A percentile compares a stretch with the other conserved stretches of the same genome.
Evolutionary conservation across 2,797 vertebrate species (phyloP).

Genomic region (Neosilurus mollespiculum): DNA sequence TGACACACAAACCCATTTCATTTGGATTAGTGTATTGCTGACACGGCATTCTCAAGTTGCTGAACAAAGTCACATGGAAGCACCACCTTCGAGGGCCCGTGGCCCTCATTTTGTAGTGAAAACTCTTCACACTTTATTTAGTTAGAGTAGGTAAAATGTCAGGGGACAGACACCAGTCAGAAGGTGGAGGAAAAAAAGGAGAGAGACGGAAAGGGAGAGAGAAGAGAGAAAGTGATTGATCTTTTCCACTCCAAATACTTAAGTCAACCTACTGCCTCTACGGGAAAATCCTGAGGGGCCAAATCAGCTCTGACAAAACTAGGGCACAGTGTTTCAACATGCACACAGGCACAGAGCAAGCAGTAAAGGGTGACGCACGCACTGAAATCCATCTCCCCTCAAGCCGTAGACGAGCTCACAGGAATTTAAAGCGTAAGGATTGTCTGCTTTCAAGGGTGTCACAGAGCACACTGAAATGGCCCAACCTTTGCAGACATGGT

Average conservation of each 20-base stretch:
- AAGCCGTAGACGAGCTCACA: background rate
- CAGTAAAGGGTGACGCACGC: slow-evolving; percentile 26
- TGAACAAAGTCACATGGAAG: background rate
- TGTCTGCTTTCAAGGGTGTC: slow-evolving; percentile 8
- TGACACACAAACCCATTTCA: background rate
- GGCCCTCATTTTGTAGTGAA: slow-evolving; percentile 7
- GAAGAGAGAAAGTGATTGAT: slow-evolving; percentile 33
- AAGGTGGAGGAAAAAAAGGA: slow-evolving; percentile 36
- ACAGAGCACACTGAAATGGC: background rate
- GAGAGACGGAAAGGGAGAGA: slow-evolving; percentile 15
- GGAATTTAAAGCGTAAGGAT: slow-evolving; percentile 20
- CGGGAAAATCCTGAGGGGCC: slow-evolving; percentile 37
- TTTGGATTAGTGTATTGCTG: slow-evolving; percentile 3
- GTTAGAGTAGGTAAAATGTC: slow-evolving; percentile 28
- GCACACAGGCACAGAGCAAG: slow-evolving; percentile 19
- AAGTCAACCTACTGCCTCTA: slow-evolving; percentile 40
- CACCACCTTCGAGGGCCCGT: background rate
- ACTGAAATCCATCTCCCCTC: slow-evolving; percentile 7
- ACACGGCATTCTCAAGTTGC: background rate
- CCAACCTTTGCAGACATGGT: background rate
- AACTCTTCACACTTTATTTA: slow-evolving; percentile 28
- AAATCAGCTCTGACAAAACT: slow-evolving; percentile 53
- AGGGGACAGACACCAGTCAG: slow-evolving; percentile 35
- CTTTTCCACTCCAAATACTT: slow-evolving; percentile 45
- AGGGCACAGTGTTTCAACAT: slow-evolving; percentile 43